Base-by-base conservation (phyloP, 1,140 invertebrate genomes). In the Brachionus koreanus region DNA sequence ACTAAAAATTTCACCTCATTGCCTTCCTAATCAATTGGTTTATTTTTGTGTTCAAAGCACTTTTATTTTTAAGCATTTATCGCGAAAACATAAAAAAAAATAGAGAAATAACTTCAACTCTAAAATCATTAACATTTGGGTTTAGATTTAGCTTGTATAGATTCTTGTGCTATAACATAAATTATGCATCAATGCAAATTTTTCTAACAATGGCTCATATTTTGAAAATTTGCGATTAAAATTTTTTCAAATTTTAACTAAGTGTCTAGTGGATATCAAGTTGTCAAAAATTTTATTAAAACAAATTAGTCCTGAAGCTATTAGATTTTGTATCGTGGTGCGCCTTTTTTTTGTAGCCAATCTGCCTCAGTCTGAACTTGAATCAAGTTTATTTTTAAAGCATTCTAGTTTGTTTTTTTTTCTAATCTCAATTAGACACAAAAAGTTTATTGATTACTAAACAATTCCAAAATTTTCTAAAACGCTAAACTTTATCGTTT, bases 101-200 rank as follows among this genome's bases (percentile, higher is more conserved):
- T 57, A 57, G 49, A 57, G 49, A 57, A 57, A 57, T 19, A 57
- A 57, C 49, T 57, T 57, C 49, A 57, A 57, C 49, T 57, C 16
- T 57, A 57, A 57, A 57, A 57, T 57, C 49, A 57, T 57, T 57
- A 57, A 57, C 49, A 57, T 57, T 57, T 57, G 49, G 19, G n/a
- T 57, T 57, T 57, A 57, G 49, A 57, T 57, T 57, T 57, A 57
- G 49, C 49, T 57, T 23, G 49, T 57, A 57, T 57, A 57, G 49
- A 57, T 57, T 57, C 49, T 57, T 57, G 49, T 57, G 49, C 49
- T 57, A 57, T 9, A 57, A 19, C 49, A 57, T 57, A 57, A 57
- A 57, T 57, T 57, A 57, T 57, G 49, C 49, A 57, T 57, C 19
- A 57, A 57, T 57, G 49, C 49, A 57, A 57, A 57, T 57, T 57